Base-by-base conservation (phyloP, 2,797 vertebrate species). In the Eidolon dupreanum region DNA sequence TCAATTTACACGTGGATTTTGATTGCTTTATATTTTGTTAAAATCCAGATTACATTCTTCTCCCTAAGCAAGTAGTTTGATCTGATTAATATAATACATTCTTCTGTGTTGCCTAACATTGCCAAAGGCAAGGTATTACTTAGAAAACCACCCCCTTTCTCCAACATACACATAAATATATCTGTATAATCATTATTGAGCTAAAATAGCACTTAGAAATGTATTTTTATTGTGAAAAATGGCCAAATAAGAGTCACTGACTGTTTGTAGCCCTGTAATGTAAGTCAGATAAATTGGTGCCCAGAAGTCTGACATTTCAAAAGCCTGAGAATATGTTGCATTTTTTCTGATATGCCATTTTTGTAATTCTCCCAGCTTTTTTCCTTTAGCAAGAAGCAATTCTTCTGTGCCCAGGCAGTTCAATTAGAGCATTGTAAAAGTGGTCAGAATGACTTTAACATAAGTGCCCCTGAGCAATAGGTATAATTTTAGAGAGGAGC, bases 271-370 rank as follows among this genome's bases (percentile, higher is more conserved):
- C 88, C 92, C 97, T 98, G 91, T 98, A 98, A 90, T 98, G 85
- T 98, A 98, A 98, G 98, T 98, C 98, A 98, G 98, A 99, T 98
- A 98, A 99, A 99, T 99, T 98, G 98, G 97, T 98, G 96, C 97
- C 98, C 96, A 98, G 98, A 97, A 99, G 96, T 98, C 98, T 98
- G 98, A 98, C 98, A 98, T 99, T 99, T 99, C 98, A 98, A 98
- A 98, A 98, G 97, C 97, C 92, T 82, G 93, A 96, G 98, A 98
- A 98, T 96, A 97, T 96, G 96, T 93, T 96, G 10, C 91, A 94
- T 98, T 98, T 97, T 97, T 96, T 77, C 97, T 95, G 94, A 96
- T 95, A 97, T 97, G 19, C 98, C 97, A 98, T 97, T 98, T 98
- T 97, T 95, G 97, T 97, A 96, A 98, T 98, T 98, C 97, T 96